phyloP scores from a whole-genome alignment of 2,888 invertebrate species.

The Scaptomyza polygonia region DNA sequence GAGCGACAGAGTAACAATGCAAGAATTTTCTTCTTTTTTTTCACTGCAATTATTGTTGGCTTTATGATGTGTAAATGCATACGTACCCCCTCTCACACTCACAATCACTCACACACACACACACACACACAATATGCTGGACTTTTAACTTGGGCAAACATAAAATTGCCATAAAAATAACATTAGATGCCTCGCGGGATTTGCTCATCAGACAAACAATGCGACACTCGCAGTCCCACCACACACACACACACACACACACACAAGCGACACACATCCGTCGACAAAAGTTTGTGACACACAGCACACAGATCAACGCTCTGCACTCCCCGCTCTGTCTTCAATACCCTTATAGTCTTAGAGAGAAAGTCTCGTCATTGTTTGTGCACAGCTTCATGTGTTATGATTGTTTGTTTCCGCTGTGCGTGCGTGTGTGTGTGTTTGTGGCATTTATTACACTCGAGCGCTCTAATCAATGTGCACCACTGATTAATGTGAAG shows the following conservation, averaged over 20 bases:
- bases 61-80: conserved; percentile 65
- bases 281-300: conserved; percentile 17
- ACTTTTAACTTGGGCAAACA: conserved; percentile 45
- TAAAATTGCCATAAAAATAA: conserved; percentile 67
- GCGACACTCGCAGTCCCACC: conserved; percentile 16
- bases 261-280: conserved; percentile 36
- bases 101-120: conserved; percentile 6
- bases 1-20: conserved; percentile 43
- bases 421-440: conserved; percentile 9
- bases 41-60: conserved; percentile 61
- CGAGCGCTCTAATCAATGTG: conserved; percentile 61
- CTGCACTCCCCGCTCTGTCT: not conserved
- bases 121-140: conserved; percentile 6
- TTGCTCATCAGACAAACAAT: conserved; percentile 58
- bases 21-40: conserved; percentile 59
- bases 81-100: too few relatives aligned
- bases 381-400: conserved; percentile 32
- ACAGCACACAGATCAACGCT: not conserved
- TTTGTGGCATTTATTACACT: conserved; percentile 50
- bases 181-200: conserved; percentile 59
- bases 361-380: conserved; percentile 19
- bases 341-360: conserved; percentile 3
- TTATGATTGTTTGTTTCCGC: conserved; percentile 54
- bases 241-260: conserved; percentile 3
- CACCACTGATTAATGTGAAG: conserved; percentile 56